A percentile compares a stretch with the other conserved stretches of the same genome.
Conservation (phyloP, 2,113 vertebrate species). For the Ellobius talpinus region DNA sequence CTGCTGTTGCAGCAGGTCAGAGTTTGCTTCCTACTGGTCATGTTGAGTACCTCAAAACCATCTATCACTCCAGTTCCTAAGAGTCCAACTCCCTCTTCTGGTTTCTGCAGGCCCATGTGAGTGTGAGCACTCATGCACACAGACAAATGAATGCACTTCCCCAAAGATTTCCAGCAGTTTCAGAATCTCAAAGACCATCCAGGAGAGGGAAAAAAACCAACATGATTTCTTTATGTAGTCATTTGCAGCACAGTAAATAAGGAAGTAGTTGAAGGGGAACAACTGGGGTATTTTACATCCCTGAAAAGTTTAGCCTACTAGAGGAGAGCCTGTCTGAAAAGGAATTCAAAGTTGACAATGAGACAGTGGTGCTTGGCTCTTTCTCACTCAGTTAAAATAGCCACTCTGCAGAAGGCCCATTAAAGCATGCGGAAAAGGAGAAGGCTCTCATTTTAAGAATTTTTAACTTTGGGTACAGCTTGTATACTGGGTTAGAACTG, state of each 20-base stretch:
- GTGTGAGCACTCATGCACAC: neutral
- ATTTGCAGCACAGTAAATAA: conserved; percentile 64
- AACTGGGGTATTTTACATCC: conserved; percentile 36
- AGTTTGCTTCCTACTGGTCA: neutral
- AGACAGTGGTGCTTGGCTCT: neutral
- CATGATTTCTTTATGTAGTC: conserved; percentile 44
- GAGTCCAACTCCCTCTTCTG: neutral
- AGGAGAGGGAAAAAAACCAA: neutral
- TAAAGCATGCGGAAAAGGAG: neutral
- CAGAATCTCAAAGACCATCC: conserved; percentile 42
- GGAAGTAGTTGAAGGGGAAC: neutral
- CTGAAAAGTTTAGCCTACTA: neutral
- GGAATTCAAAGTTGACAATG: conserved; percentile 50
- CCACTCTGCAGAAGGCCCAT: neutral
- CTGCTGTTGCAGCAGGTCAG: neutral
- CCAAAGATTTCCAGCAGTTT: conserved; percentile 57
- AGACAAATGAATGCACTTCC: neutral
- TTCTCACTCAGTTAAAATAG: conserved; percentile 9
- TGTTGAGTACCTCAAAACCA: neutral
- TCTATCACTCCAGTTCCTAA: neutral
- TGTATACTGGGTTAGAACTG: neutral
- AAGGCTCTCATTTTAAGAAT: neutral
- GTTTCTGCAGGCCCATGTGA: neutral
- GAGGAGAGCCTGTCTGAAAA: conserved; percentile 24
- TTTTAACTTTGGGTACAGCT: neutral